These are phyloP conservation scores for Actinia equina DNA, from an alignment of 64 coral and sea anemone species.

Conservation along the genomic window DNA sequence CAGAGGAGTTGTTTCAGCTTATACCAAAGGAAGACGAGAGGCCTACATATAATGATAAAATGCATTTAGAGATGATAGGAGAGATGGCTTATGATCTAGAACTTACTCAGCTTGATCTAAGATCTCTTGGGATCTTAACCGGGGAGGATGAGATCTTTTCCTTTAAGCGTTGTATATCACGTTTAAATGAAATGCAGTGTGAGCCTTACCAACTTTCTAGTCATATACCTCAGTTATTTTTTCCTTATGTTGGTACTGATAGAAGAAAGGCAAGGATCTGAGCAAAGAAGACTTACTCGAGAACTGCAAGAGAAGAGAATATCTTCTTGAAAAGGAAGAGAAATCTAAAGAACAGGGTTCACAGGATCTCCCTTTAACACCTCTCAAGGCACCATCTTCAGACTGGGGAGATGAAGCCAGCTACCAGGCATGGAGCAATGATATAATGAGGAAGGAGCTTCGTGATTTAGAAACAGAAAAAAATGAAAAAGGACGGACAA, in stretches of 20 bases:
- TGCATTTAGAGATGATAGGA: constrained; percentile 92
- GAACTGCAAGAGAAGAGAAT: constrained; percentile 55
- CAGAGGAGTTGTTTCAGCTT: constrained; percentile 67
- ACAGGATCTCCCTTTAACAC: constrained; percentile 39
- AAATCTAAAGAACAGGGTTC: constrained; percentile 20
- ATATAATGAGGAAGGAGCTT: constrained; percentile 76
- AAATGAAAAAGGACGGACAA: constrained; percentile 23
- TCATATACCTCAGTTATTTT: constrained; percentile 52
- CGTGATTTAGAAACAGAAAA: constrained; percentile 52
- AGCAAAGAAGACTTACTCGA: constrained; percentile 47
- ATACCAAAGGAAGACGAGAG: constrained; percentile 55
- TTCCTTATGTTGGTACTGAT: constrained; percentile 71
- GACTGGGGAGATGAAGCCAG: constrained; percentile 86
- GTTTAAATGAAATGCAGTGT: constrained; percentile 83
- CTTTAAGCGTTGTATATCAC: constrained; percentile 85
- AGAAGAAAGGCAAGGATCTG: constrained; percentile 59
- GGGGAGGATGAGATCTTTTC: constrained; percentile 92
- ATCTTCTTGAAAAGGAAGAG: constrained; percentile 33
- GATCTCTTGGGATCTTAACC: constrained; percentile 74
- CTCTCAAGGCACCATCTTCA: constrained; percentile 41
- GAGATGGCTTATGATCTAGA: constrained; percentile 82
- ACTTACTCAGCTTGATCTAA: constrained; percentile 56
- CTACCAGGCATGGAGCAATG: constrained; percentile 71
- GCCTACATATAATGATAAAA: constrained; percentile 59
- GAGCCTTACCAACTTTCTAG: constrained; percentile 54